Percentiles rank a stretch among this genome's conserved stretches.
Evolutionary conservation across 2,113 vertebrate genomes (phyloP).

Genomic region (Colius striatus): DNA sequence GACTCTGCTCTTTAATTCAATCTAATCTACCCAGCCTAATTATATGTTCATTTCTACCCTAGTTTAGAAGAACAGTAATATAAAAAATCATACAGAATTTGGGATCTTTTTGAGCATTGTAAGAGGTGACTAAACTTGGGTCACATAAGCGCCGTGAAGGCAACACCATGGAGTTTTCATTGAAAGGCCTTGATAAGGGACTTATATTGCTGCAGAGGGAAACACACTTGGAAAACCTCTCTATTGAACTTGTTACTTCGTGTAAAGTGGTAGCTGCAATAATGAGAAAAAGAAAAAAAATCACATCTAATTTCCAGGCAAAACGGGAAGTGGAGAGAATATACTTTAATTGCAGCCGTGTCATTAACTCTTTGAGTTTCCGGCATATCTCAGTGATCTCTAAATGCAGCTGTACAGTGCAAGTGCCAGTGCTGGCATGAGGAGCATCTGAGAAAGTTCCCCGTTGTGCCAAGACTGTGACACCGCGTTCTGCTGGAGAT

Average conservation of each 20-base stretch:
- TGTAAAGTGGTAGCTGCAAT: not conserved
- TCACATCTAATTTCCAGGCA: not conserved
- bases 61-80: not conserved
- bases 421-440: slow-evolving; percentile 44
- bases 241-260: not conserved
- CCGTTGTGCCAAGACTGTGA: slow-evolving; percentile 64
- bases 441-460: slow-evolving; percentile 50
- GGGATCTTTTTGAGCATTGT: slow-evolving; percentile 32
- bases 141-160: slow-evolving; percentile 8
- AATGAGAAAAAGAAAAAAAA: not conserved
- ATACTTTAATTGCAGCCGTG: not conserved
- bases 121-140: slow-evolving; percentile 2
- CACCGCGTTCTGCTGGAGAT: slow-evolving; percentile 74
- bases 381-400: not conserved
- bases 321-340: not conserved
- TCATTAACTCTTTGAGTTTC: slow-evolving; percentile 37
- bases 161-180: slow-evolving; percentile 17
- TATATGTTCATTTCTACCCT: slow-evolving; percentile 1
- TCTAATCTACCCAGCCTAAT: slow-evolving; percentile 41
- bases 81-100: slow-evolving; percentile 6
- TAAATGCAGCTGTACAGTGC: slow-evolving; percentile 40
- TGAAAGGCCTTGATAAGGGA: slow-evolving; percentile 30
- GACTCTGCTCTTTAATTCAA: slow-evolving; percentile 37
- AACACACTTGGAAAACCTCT: not conserved
- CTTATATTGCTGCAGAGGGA: not conserved